Conservation (phyloP, 2,113 vertebrate genomes). For the Rhabdomys dilectus region DNA sequence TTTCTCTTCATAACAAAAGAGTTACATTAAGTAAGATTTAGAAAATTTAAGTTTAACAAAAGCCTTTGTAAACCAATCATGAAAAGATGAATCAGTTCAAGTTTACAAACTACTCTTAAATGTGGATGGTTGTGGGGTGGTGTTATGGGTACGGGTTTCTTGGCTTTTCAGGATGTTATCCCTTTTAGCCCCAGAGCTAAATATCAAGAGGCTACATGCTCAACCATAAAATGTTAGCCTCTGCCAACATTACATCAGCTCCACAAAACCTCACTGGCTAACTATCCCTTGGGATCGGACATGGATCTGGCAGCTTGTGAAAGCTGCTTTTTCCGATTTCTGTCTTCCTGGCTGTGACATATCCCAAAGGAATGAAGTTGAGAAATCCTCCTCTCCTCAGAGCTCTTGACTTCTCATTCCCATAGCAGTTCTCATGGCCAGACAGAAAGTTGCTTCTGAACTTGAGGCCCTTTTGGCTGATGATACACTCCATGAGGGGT, state of each 20-base stretch:
- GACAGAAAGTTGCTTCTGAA: conserved; percentile 39
- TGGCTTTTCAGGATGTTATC: conserved; percentile 74
- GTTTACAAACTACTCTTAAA: conserved; percentile 69
- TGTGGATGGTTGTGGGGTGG: conserved; percentile 71
- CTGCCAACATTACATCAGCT: conserved; percentile 82
- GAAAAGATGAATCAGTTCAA: conserved; percentile 66
- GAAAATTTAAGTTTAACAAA: conserved; percentile 70
- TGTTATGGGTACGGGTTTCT: conserved; percentile 53
- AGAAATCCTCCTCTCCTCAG: conserved; percentile 78
- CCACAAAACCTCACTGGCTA: conserved; percentile 74
- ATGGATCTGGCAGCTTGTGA: conserved; percentile 80
- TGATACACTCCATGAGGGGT: conserved; percentile 23
- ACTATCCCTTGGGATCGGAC: conserved; percentile 75
- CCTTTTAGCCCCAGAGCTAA: conserved; percentile 75
- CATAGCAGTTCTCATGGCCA: conserved; percentile 78
- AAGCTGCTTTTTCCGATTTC: conserved; percentile 80
- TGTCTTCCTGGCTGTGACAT: conserved; percentile 81
- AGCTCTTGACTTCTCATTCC: conserved; percentile 74
- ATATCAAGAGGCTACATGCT: conserved; percentile 80
- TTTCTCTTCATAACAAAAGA: conserved; percentile 61
- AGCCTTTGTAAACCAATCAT: conserved; percentile 57
- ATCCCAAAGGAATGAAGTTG: conserved; percentile 83
- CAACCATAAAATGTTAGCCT: conserved; percentile 68
- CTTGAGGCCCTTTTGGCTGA: background rate
- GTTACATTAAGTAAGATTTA: conserved; percentile 70